Conservation (phyloP, 2,113 vertebrate species). For the Pogona vitticeps region DNA sequence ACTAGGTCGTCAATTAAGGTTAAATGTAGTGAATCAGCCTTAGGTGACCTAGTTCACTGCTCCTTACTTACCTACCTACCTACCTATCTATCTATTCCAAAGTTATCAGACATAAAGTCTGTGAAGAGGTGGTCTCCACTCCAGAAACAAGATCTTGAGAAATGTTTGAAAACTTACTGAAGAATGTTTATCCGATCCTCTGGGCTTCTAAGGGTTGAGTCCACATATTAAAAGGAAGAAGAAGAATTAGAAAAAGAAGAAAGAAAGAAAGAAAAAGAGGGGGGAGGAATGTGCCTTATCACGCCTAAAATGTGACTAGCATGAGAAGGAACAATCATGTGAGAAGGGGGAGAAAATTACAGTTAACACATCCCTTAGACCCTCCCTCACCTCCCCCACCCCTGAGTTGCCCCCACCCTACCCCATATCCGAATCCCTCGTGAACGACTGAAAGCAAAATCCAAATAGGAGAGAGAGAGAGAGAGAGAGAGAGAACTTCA, state of each 20-base stretch:
- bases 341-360: conserved; percentile 54
- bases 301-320: conserved; percentile 29
- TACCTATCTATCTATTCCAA: not conserved
- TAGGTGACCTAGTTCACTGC: conserved; percentile 54
- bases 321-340: not conserved
- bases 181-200: conserved; percentile 15
- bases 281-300: not conserved
- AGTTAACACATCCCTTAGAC: conserved; percentile 53
- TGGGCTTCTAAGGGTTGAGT: conserved; percentile 30
- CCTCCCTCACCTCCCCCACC: conserved; percentile 67
- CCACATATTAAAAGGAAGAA: not conserved
- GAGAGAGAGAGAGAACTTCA: conserved; percentile 60
- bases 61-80: conserved; percentile 4
- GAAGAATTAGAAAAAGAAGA: no score
- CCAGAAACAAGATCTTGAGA: conserved; percentile 43
- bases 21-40: conserved; percentile 12
- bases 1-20: conserved; percentile 60
- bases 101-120: not conserved
- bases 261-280: not conserved
- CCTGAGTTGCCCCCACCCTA: conserved; percentile 54
- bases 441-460: conserved; percentile 34
- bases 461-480: conserved; percentile 39
- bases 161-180: conserved; percentile 61
- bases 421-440: conserved; percentile 58
- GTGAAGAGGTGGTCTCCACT: not conserved